Evolutionary conservation across 2,113 vertebrate species (phyloP).

Genomic region (Elanus axillaris): DNA sequence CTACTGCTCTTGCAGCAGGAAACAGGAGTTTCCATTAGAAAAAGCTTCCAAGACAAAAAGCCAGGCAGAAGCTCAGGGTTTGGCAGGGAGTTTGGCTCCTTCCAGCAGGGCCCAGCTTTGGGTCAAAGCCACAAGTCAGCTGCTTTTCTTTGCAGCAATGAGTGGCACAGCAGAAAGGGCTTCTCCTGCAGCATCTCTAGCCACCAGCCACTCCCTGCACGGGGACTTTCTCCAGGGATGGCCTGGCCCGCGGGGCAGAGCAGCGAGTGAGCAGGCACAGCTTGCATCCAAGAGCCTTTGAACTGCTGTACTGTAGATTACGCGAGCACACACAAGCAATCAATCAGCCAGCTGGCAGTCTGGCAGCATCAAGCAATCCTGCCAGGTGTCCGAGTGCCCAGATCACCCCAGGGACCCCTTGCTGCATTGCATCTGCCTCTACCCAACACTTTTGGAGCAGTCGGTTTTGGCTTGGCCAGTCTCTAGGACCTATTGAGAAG

Average conservation of each 20-base stretch:
- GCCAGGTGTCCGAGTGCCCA: neutral
- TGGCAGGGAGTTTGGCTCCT: slow-evolving; percentile 15
- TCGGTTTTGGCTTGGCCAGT: neutral
- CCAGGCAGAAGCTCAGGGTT: slow-evolving; percentile 37
- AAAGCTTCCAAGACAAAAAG: slow-evolving; percentile 13
- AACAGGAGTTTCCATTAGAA: neutral
- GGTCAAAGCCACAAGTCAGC: neutral
- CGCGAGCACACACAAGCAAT: neutral
- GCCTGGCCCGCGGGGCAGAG: neutral
- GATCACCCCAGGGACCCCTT: neutral
- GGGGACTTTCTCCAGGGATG: neutral
- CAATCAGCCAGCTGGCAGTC: neutral
- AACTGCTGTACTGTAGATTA: neutral
- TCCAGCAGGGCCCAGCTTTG: neutral
- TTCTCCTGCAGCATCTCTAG: neutral
- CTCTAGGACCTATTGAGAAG: neutral
- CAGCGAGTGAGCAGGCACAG: neutral
- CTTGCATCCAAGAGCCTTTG: neutral
- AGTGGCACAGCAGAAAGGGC: neutral
- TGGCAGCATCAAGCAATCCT: neutral
- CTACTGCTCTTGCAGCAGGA: neutral
- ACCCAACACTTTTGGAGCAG: rapidly evolving
- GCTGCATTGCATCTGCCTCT: neutral
- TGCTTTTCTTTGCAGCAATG: neutral
- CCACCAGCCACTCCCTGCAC: neutral